A percentile compares a stretch with the other conserved stretches of the same genome.
Conservation (phyloP, 2,113 vertebrate genomes). For the Pelecanus crispus region DNA sequence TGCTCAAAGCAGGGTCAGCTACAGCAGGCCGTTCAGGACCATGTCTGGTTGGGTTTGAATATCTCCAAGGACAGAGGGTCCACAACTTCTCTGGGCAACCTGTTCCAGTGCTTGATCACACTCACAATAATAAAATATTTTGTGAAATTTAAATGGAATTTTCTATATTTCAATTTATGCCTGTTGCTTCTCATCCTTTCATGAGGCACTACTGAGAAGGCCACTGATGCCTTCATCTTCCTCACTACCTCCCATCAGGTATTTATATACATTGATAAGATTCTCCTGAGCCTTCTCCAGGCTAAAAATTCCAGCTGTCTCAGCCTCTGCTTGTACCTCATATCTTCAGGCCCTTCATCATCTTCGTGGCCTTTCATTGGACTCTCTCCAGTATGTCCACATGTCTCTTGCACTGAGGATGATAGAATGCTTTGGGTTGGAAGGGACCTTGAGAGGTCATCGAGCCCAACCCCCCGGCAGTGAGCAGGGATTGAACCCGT, state of each 20-base stretch:
- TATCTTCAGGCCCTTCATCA: background rate
- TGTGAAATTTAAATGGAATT: background rate
- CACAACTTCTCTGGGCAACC: background rate
- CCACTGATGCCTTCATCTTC: background rate
- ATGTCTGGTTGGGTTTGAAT: background rate
- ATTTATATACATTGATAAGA: background rate
- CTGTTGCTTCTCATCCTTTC: background rate
- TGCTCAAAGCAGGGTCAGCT: background rate
- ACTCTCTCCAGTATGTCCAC: background rate
- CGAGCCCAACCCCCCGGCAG: too few relatives aligned
- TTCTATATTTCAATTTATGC: background rate
- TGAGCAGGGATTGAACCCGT: too few relatives aligned
- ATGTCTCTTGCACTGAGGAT: too few relatives aligned
- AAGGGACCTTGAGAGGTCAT: too few relatives aligned
- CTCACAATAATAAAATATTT: background rate
- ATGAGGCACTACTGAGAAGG: background rate
- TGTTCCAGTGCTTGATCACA: background rate
- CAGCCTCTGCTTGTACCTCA: background rate
- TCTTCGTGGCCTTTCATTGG: background rate
- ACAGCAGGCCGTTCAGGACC: background rate
- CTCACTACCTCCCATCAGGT: background rate
- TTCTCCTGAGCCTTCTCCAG: background rate
- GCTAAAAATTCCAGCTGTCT: background rate
- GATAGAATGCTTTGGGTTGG: too few relatives aligned
- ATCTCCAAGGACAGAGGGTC: background rate